These are phyloP conservation scores for Pseudomugil tenellus DNA, from an alignment of 2,797 vertebrate species.

Conservation along the genomic window DNA sequence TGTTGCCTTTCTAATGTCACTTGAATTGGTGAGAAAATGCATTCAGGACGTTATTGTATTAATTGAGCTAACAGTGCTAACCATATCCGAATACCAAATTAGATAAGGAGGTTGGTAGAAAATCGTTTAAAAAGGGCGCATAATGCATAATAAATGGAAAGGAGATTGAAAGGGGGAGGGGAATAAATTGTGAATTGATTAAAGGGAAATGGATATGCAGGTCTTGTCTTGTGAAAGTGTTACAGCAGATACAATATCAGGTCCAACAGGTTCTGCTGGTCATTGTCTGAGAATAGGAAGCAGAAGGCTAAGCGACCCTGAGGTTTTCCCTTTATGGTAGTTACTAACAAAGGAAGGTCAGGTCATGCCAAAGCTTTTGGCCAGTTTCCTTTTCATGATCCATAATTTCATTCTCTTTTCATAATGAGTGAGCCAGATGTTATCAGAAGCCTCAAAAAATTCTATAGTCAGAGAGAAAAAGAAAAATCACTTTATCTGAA, in stretches of 20 bases:
- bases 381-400: slow-evolving; percentile 54
- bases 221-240: slow-evolving; percentile 65
- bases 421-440: slow-evolving; percentile 31
- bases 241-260: slow-evolving; percentile 74
- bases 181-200: slow-evolving; percentile 83
- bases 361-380: slow-evolving; percentile 34
- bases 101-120: slow-evolving; percentile 81
- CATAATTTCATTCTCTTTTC: slow-evolving; percentile 33
- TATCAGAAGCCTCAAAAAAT: slow-evolving; percentile 17
- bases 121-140: slow-evolving; percentile 85
- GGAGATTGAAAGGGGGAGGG: slow-evolving; percentile 79
- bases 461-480: slow-evolving; percentile 19
- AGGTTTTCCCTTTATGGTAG: slow-evolving; percentile 44
- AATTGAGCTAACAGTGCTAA: slow-evolving; percentile 83
- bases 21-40: slow-evolving; percentile 69
- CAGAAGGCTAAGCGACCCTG: slow-evolving; percentile 55
- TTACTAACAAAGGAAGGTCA: slow-evolving; percentile 47
- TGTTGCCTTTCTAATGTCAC: slow-evolving; percentile 58
- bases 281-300: slow-evolving; percentile 58
- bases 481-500: slow-evolving; percentile 18
- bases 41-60: slow-evolving; percentile 82
- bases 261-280: slow-evolving; percentile 48
- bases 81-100: slow-evolving; percentile 84
- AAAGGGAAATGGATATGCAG: slow-evolving; percentile 82
- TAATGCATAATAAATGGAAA: slow-evolving; percentile 85